These are phyloP conservation scores for Cordilura impudica DNA, from an alignment of 2,888 invertebrate genomes.

Conservation along the genomic window DNA sequence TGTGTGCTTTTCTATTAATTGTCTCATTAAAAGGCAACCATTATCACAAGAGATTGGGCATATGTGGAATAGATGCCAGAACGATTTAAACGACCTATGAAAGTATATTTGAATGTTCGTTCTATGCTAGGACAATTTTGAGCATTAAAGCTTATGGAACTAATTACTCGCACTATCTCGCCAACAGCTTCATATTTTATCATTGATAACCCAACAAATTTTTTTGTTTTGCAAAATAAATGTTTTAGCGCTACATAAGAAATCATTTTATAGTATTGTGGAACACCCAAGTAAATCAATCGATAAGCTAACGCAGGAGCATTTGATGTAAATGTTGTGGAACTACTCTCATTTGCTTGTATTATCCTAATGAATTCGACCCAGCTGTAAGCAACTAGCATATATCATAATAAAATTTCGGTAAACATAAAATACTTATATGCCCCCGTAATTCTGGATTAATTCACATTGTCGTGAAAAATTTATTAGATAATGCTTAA, in stretches of 20 bases:
- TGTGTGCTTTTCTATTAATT: slow-evolving; percentile 35
- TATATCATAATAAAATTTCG: no score
- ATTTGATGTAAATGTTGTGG: no score
- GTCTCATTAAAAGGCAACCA: slow-evolving; percentile 37
- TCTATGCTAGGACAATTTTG: slow-evolving; percentile 13
- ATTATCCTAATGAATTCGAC: no score
- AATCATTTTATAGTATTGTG: no score
- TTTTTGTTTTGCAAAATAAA: background rate
- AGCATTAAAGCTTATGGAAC: slow-evolving; percentile 30
- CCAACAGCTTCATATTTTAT: background rate
- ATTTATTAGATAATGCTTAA: no score
- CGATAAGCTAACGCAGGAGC: no score
- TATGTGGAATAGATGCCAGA: background rate
- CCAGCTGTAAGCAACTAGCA: no score
- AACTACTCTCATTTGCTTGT: no score
- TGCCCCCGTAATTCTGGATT: no score
- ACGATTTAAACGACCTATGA: slow-evolving; percentile 21
- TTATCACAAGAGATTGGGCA: slow-evolving; percentile 27
- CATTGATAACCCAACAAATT: background rate
- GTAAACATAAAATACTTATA: no score
- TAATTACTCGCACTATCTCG: slow-evolving; percentile 54
- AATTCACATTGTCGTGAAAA: no score
- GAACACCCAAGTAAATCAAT: no score
- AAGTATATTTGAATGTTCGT: background rate
- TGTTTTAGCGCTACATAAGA: background rate